Conservation (phyloP, 2,888 invertebrate species). For the Chydorus sphaericus region DNA sequence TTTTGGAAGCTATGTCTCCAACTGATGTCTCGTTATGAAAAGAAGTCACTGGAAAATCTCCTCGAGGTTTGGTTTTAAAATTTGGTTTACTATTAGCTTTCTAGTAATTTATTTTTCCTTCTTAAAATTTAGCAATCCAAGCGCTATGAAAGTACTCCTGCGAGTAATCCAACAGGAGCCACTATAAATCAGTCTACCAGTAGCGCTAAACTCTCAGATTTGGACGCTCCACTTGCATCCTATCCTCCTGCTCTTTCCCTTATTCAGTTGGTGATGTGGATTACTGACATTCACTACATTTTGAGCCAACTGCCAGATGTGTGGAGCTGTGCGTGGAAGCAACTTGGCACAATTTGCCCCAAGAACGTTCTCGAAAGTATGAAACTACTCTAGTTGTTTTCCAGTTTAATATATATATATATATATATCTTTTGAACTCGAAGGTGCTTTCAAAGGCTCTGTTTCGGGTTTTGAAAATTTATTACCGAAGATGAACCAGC, state of each 20-base stretch:
- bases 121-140: too few relatives aligned
- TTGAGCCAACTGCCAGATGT: conserved; percentile 25
- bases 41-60: background rate
- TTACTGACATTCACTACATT: conserved; percentile 30
- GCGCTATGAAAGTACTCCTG: conserved; percentile 32
- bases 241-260: conserved; percentile 2
- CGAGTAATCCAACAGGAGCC: background rate
- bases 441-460: conserved; percentile 22
- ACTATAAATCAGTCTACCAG: background rate
- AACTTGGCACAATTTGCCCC: conserved; percentile 17
- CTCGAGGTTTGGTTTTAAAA: background rate
- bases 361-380: too few relatives aligned
- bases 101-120: too few relatives aligned
- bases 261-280: conserved; percentile 30
- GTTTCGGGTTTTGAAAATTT: conserved; percentile 17
- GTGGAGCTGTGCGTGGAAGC: conserved; percentile 23
- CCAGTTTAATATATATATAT: too few relatives aligned
- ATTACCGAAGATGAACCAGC: conserved; percentile 27
- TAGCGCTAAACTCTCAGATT: background rate
- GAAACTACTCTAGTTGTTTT: too few relatives aligned
- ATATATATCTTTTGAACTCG: conserved; percentile 7
- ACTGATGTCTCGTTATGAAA: conserved; percentile 49
- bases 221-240: background rate
- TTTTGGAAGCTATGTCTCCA: conserved; percentile 83
- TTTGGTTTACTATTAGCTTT: conserved; percentile 59